Evolutionary conservation across 2,797 vertebrate genomes (phyloP).

Genomic region (Melopsittacus undulatus): DNA sequence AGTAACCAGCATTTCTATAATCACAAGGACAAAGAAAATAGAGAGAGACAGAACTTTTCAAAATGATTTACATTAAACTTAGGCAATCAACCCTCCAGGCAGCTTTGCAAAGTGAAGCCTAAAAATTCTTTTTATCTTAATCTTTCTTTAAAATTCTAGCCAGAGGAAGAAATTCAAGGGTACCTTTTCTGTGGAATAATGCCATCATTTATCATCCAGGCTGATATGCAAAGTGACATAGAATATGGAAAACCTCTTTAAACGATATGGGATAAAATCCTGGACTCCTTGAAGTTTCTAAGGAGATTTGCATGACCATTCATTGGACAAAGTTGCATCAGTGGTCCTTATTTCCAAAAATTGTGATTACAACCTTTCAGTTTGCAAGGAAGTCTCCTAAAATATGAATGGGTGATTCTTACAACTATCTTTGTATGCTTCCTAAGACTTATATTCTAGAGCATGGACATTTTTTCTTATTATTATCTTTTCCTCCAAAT

Average conservation of each 20-base stretch:
- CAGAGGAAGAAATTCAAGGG: slow-evolving; percentile 25
- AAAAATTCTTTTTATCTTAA: slow-evolving; percentile 25
- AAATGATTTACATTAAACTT: slow-evolving; percentile 14
- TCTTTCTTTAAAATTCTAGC: slow-evolving; percentile 34
- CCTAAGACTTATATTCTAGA: neutral
- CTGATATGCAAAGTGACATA: neutral
- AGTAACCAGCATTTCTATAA: neutral
- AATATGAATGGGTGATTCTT: neutral
- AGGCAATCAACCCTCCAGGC: neutral
- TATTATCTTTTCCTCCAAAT: neutral
- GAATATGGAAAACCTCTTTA: neutral
- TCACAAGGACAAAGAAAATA: neutral
- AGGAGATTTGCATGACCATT: neutral
- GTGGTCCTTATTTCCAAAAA: neutral
- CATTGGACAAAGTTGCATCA: neutral
- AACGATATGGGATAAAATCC: neutral
- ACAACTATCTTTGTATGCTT: neutral
- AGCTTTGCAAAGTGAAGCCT: neutral
- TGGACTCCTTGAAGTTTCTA: neutral
- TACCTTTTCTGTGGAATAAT: slow-evolving; percentile 10
- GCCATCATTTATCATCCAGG: neutral
- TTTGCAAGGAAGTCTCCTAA: neutral
- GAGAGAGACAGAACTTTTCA: neutral
- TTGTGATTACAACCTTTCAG: neutral
- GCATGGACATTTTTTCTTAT: neutral